Evolutionary conservation across 2,113 vertebrate species (phyloP).

Genomic region (Columbina picui): DNA sequence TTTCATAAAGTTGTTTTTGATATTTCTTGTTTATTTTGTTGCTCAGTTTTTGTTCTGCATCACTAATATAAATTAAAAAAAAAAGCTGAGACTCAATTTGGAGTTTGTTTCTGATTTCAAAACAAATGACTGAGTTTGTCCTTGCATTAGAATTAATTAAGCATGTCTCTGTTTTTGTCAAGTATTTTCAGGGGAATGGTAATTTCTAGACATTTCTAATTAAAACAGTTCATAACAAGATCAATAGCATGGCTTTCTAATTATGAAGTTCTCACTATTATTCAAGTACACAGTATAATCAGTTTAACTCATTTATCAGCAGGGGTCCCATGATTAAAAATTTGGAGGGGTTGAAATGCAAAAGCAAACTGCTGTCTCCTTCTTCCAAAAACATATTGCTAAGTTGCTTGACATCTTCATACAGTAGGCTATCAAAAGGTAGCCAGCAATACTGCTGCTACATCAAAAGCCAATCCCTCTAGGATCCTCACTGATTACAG

Average conservation of each 20-base stretch:
- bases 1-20: background rate
- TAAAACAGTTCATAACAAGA: constrained; percentile 29
- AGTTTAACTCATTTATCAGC: constrained; percentile 13
- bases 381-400: background rate
- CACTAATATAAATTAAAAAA: background rate
- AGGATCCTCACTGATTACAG: background rate
- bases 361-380: background rate
- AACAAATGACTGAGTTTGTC: constrained; percentile 30
- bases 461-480: background rate
- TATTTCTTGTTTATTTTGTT: background rate
- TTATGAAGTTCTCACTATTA: constrained; percentile 7
- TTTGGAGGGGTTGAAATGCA: background rate
- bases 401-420: background rate
- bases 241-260: constrained; percentile 40
- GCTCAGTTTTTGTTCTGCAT: background rate
- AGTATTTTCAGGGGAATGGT: constrained; percentile 16
- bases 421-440: background rate
- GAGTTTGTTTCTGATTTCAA: constrained; percentile 16
- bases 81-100: background rate
- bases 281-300: background rate
- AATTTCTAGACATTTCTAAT: constrained; percentile 17
- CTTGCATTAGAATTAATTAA: constrained; percentile 53
- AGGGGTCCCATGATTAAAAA: constrained; percentile 30
- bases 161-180: background rate
- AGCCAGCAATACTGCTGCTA: background rate